phyloP scores from a whole-genome alignment of 2,888 invertebrate genomes.

The Drosophila paranaensis region DNA sequence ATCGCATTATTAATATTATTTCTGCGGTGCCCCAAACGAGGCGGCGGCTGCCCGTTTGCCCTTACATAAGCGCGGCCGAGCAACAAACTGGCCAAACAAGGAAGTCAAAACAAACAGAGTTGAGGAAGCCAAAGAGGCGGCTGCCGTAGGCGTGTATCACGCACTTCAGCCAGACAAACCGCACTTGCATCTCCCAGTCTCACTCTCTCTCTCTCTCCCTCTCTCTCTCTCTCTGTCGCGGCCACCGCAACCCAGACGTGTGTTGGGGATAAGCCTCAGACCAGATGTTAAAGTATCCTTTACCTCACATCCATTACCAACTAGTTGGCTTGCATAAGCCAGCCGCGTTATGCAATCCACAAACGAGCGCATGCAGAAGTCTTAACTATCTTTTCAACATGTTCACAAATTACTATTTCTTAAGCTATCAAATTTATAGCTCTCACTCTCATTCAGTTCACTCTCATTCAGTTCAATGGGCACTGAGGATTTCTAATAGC shows the following conservation, averaged over 20 bases:
- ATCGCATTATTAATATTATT: conserved; percentile 7
- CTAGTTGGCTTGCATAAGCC: conserved; percentile 21
- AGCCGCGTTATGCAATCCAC: conserved; percentile 4
- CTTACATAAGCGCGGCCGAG: conserved; percentile 46
- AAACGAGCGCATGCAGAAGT: background rate
- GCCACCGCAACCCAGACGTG: conserved; percentile 6
- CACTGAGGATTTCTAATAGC: background rate
- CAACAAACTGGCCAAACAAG: conserved; percentile 29
- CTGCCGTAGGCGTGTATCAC: conserved; percentile 28
- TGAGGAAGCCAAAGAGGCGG: conserved; percentile 32
- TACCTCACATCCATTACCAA: conserved; percentile 10
- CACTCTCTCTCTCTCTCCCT: background rate
- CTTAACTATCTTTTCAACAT: background rate
- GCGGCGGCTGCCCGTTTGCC: conserved; percentile 49
- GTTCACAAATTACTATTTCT: too few species aligned
- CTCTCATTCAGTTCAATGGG: too few species aligned
- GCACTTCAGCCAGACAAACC: conserved; percentile 28
- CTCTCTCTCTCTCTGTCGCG: background rate
- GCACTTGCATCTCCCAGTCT: background rate
- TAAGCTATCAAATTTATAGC: too few species aligned
- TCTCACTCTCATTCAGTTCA: too few species aligned
- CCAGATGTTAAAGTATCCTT: conserved; percentile 30
- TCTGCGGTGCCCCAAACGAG: conserved; percentile 48
- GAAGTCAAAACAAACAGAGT: conserved; percentile 15
- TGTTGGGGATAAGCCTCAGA: background rate